Evolutionary conservation across 2,888 invertebrate genomes (phyloP).

Genomic region (Nymphalis c-album): DNA sequence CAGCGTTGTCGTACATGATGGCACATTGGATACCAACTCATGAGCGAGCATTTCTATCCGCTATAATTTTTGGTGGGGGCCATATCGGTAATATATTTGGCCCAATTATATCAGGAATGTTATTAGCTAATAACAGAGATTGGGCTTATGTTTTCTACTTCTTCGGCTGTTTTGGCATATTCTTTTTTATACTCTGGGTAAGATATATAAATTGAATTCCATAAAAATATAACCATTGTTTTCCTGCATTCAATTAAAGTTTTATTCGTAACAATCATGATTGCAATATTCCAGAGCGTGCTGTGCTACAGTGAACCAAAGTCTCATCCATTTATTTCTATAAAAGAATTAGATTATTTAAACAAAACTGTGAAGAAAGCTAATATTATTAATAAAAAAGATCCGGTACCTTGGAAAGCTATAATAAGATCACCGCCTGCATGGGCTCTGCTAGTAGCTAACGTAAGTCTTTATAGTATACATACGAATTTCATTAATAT

Average conservation of each 20-base stretch:
- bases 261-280: too few species aligned
- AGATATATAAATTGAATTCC: conserved; percentile 35
- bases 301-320: conserved; percentile 55
- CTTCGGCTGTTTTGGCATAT: conserved; percentile 61
- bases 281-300: conserved; percentile 37
- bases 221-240: too few species aligned
- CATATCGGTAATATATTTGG: conserved; percentile 64
- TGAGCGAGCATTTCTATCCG: conserved; percentile 69
- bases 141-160: conserved; percentile 73
- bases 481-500: too few species aligned
- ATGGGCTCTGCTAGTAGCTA: conserved; percentile 83
- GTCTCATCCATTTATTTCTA: conserved; percentile 60
- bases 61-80: conserved; percentile 71
- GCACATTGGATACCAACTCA: conserved; percentile 72
- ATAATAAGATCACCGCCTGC: conserved; percentile 82
- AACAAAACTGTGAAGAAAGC: conserved; percentile 64
- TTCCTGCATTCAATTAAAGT: too few species aligned
- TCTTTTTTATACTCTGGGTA: conserved; percentile 63
- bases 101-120: conserved; percentile 53
- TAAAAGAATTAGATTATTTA: conserved; percentile 57
- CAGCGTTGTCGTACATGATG: conserved; percentile 75
- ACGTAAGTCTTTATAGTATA: conserved; percentile 49
- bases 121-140: conserved; percentile 53
- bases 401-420: conserved; percentile 82
- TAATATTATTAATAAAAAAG: conserved; percentile 50